Evolutionary conservation across 2,113 vertebrate species (phyloP), one percentile per base, ranked within the genome.

Genomic region (Cyprinodon tularosa): DNA sequence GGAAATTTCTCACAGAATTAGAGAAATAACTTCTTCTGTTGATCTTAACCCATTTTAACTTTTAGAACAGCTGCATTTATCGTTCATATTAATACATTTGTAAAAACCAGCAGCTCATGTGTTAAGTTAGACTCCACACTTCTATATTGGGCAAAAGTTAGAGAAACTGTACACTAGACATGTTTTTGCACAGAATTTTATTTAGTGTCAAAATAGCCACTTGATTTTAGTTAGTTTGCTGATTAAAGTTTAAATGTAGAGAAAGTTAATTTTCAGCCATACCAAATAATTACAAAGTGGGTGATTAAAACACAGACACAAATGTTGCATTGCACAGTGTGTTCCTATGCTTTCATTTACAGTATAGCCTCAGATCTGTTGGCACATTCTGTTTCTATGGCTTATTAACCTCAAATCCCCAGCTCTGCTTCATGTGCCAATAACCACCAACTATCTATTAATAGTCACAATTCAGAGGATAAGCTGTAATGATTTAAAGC

Each of bases 21-120:
- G 59, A 77, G 70, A 77, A 59, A 71, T 48, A 82, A 71, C 20
- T 14, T 14, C 68, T 45, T 61, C 20, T 70, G 62, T 74, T 22
- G 73, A 83, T 12, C 62, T 83, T 82, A 71, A 86, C 74, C 83
- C 84, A 60, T 15, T 37, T 36, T 29, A 29, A 29, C 29, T 70
- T 81, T 81, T 57, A 71, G 83, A 80, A 86, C 68, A 44, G 38
- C 66, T 63, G 22, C 37, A 69, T 45, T 85, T 63, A 15, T 75
- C 70, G 71, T 66, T 15, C 68, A 11, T 62, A 13, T 74, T 70
- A 60, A 39, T 37, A 38, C 0, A 42, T 61, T 40, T 69, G 53
- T 40, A 22, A n/a, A 76, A 36, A 67, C 0, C 4, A 9, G 14
- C 36, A 65, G 6, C 39, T 38, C 53, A 13, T 48, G 14, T 22